A percentile compares a stretch with the other conserved stretches of the same genome.
Evolutionary conservation across 2,113 vertebrate genomes (phyloP).

Genomic region (Gallinago jamesoni): DNA sequence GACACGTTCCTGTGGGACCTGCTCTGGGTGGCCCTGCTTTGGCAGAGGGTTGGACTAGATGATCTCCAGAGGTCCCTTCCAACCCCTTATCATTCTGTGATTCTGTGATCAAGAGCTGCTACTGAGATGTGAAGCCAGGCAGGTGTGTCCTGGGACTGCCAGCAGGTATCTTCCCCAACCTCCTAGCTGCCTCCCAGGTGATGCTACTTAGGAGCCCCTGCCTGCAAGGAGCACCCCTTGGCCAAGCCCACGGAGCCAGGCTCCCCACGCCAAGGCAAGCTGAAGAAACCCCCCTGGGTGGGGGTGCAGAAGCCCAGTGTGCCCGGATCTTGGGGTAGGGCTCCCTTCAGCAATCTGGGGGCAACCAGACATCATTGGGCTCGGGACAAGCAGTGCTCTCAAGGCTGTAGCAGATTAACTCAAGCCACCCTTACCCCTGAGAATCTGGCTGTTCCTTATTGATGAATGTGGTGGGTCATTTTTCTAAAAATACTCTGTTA

Average conservation of each 20-base stretch:
- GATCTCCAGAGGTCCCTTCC: too few species aligned
- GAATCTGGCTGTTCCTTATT: background rate
- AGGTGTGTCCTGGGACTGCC: background rate
- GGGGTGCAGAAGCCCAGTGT: rapidly evolving
- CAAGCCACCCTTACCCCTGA: background rate
- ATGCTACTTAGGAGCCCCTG: background rate
- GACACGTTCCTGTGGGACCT: too few species aligned
- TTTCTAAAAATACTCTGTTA: constrained; percentile 12
- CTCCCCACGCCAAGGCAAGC: rapidly evolving
- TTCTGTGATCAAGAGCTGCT: background rate
- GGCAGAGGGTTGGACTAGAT: too few species aligned
- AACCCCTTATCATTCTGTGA: too few species aligned
- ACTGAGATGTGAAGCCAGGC: background rate
- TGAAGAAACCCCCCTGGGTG: background rate
- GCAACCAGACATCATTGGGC: background rate
- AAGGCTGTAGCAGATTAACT: background rate
- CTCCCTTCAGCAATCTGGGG: background rate
- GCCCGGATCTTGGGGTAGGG: rapidly evolving
- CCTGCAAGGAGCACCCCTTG: background rate
- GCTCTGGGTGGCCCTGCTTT: too few species aligned
- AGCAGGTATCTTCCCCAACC: too few species aligned
- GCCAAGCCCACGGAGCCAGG: background rate
- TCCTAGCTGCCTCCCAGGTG: background rate
- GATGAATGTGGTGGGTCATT: background rate
- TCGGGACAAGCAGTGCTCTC: background rate